phyloP scores from a whole-genome alignment of 2,888 invertebrate genomes.

The Hirtodrosophila cameraria region DNA sequence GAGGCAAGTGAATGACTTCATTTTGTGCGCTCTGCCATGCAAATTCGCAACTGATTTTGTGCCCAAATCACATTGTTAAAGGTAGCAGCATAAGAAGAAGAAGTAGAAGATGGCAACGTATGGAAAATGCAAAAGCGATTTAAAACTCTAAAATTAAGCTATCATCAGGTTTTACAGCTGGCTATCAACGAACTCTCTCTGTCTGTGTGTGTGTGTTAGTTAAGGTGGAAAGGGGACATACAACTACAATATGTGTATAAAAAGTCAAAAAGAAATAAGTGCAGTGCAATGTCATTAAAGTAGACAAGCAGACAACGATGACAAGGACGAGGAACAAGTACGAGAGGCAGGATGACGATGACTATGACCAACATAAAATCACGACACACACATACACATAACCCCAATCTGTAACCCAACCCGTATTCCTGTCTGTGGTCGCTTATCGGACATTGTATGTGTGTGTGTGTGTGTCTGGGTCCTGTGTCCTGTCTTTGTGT shows the following conservation, averaged over 20 bases:
- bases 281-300: constrained; percentile 79
- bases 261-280: constrained; percentile 73
- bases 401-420: constrained; percentile 34
- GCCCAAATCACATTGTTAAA: constrained; percentile 71
- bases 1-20: constrained; percentile 66
- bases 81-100: neutral
- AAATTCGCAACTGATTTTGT: constrained; percentile 76
- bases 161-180: constrained; percentile 77
- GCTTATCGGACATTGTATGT: constrained; percentile 70
- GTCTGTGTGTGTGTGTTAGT: neutral
- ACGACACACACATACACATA: constrained; percentile 53
- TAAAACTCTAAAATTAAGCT: constrained; percentile 79
- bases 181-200: constrained; percentile 50
- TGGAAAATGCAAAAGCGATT: constrained; percentile 68
- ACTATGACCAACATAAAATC: constrained; percentile 75
- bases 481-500: constrained; percentile 26
- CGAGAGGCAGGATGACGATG: constrained; percentile 32
- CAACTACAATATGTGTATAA: constrained; percentile 49
- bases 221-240: constrained; percentile 42
- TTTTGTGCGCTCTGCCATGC: constrained; percentile 61
- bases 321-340: neutral
- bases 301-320: constrained; percentile 69
- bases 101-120: constrained; percentile 10
- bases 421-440: constrained; percentile 54
- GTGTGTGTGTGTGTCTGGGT: constrained; percentile 7